A percentile compares a stretch with the other conserved stretches of the same genome.
Evolutionary conservation across 1,140 invertebrate genomes (phyloP).

Genomic region (Contarinia nasturtii): DNA sequence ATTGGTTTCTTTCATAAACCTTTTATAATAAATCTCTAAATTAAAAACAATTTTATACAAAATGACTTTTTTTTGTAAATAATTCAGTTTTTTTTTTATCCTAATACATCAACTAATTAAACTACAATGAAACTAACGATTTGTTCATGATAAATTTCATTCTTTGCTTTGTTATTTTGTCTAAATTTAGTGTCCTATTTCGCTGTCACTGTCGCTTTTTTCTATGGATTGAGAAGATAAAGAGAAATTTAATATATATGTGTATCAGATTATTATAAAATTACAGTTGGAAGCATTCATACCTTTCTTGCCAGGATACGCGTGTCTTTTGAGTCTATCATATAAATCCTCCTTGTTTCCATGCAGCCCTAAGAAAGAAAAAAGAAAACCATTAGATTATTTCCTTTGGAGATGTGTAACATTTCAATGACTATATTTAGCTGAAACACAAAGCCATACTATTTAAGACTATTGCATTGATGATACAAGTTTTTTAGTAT

Average conservation of each 20-base stretch:
- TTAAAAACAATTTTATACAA: too few relatives aligned
- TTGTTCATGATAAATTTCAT: not conserved
- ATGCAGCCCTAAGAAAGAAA: slow-evolving; percentile 10
- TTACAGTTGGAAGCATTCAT: slow-evolving; percentile 9
- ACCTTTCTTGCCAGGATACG: slow-evolving; percentile 93
- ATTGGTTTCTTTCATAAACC: too few relatives aligned
- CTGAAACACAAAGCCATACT: not conserved
- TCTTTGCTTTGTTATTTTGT: not conserved
- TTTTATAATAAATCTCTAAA: too few relatives aligned
- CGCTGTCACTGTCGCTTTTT: slow-evolving; percentile 82
- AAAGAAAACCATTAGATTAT: not conserved
- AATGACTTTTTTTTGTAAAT: too few relatives aligned
- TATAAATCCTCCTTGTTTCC: slow-evolving; percentile 84
- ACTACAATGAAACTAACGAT: too few relatives aligned
- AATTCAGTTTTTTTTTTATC: too few relatives aligned
- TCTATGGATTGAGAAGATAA: slow-evolving; percentile 29
- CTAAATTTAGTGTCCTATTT: slow-evolving; percentile 48
- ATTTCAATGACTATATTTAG: not conserved
- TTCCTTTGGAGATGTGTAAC: too few relatives aligned
- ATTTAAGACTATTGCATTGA: not conserved
- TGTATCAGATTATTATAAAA: not conserved
- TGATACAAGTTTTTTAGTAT: too few relatives aligned
- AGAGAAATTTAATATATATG: slow-evolving; percentile 1
- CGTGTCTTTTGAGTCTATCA: slow-evolving; percentile 85
- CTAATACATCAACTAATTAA: too few relatives aligned